Evolutionary conservation across 2,797 vertebrate species (phyloP), one percentile per base, ranked within the genome.

Genomic region (Notolabrus celidotus): DNA sequence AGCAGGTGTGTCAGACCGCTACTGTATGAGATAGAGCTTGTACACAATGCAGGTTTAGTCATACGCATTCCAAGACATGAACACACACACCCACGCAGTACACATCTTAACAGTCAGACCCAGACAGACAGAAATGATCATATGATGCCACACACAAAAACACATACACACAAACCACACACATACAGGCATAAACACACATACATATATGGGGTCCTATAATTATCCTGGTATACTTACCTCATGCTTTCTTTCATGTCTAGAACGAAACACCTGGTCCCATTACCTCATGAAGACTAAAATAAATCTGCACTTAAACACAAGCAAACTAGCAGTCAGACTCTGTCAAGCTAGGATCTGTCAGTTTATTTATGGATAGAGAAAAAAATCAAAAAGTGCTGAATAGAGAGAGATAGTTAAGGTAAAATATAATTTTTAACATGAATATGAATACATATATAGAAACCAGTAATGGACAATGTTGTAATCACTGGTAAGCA

Each of bases 51-150:
- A 66, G 67, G 23, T 80, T 90, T 82, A 90, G 83, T 92, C 90
- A 90, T 63, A 49, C 5, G 0, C 72, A 88, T 89, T 87, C 85
- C 87, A 74, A 80, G 84, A 88, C 82, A 62, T 15, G 46, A 68
- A 56, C 69, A 34, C 38, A 54, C 80, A 77, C 52, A 50, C 47
- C 43, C 50, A 56, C n/a, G 2, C 43, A n/a, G 25, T 34, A 82
- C 60, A 62, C 74, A 77, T 67, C 49, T 50, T 80, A 80, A 56
- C 15, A 58, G 45, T 38, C 63, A 84, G 57, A 88, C 33, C 2
- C 64, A 82, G 72, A 75, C 79, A 74, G 70, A 61, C 63, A 55
- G n/a, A 53, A 2, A 53, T 46, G 25, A 45, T 33, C 15, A 22
- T 7, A 22, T 20, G n/a, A 59, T 45, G n/a, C 14, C 65, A 46